Evolutionary conservation across 2,888 invertebrate genomes (phyloP).

Genomic region (Holacanthella duospinosa): DNA sequence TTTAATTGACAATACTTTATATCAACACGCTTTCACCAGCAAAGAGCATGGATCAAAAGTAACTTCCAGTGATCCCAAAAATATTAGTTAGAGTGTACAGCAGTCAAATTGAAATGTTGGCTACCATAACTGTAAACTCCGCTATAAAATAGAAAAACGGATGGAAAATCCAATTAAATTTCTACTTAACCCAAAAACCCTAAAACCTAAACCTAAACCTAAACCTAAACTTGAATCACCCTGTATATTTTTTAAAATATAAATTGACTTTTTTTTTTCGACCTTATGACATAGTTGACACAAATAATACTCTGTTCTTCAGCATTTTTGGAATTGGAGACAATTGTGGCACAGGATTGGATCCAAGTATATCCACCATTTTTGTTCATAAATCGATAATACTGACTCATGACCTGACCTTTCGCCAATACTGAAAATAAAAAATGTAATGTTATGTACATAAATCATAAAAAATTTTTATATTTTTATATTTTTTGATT

Average conservation of each 20-base stretch:
- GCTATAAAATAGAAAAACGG: no score
- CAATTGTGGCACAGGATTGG: constrained; percentile 92
- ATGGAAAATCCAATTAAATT: background rate
- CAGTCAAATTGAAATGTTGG: no score
- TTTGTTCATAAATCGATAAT: constrained; percentile 92
- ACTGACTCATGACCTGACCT: constrained; percentile 91
- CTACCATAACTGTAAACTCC: no score
- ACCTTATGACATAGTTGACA: constrained; percentile 95
- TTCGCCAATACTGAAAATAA: constrained; percentile 75
- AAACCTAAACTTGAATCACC: no score
- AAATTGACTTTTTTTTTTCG: constrained; percentile 37
- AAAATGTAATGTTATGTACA: background rate
- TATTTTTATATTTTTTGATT: background rate
- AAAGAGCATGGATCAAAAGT: no score
- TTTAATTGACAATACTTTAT: no score
- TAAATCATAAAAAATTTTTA: background rate
- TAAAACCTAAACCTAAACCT: no score
- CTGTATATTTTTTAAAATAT: background rate
- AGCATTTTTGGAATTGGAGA: constrained; percentile 87
- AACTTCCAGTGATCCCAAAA: no score
- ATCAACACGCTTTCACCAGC: no score
- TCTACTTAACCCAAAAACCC: background rate
- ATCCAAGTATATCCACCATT: constrained; percentile 93
- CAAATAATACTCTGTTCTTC: constrained; percentile 96
- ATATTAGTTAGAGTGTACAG: no score